Base-by-base conservation (phyloP, 2,888 invertebrate species). In the Noctua pronuba region DNA sequence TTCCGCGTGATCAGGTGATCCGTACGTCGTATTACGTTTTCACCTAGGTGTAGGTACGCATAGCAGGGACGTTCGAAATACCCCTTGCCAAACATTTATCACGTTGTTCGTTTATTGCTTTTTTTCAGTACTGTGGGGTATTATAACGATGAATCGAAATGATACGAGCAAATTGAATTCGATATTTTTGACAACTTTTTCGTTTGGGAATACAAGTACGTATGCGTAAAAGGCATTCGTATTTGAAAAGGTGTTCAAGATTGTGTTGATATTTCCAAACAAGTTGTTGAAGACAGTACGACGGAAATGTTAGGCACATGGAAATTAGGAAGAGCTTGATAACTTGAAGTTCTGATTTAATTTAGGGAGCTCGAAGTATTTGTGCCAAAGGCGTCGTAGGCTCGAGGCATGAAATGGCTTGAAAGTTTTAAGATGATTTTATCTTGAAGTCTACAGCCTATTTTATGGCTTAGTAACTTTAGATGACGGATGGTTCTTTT, bases 391-490 rank as follows among this genome's bases (percentile, higher is more conserved):
- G 31, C 66, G 41, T 5, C 41, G 72, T 71, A 58, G 64, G 70
- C 71, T 41, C 66, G 66, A 67, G 77, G 78, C 78, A 77, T 72
- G 72, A 77, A 86, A 70, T 82, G 72, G n/a, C 62, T 76, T 65
- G 18, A 60, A 80, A 87, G 77, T 87, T 87, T 68, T 73, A 82
- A 86, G 75, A 64, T 64, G 75, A 84, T 80, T 82, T 78, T 72
- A 82, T 82, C 65, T 71, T 46, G 52, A 75, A 74, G 79, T n/a
- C 38, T 65, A 38, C 44, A 52, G 72, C 35, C 28, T 62, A 71
- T 60, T 85, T 77, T 65, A 44, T 35, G 74, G 52, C 52, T 72
- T 38, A 65, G 24, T 68, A 58, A 72, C 46, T 84, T 73, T 41
- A 35, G 31, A 69, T 75, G 75, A 81, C 71, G 75, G 60, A 76